Evolutionary conservation across 2,888 invertebrate species (phyloP).

Genomic region (Baronia brevicornis): DNA sequence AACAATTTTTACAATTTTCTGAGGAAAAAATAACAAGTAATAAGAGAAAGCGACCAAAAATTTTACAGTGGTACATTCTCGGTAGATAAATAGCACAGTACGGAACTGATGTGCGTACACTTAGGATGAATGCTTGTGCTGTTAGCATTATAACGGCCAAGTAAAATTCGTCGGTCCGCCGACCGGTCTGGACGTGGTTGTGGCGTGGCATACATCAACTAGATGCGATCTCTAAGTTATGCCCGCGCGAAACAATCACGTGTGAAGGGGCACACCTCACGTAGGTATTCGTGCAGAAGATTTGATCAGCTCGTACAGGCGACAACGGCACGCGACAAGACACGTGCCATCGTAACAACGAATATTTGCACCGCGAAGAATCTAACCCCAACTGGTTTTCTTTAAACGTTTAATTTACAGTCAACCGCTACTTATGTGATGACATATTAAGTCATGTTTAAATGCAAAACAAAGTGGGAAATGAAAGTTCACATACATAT

Average conservation of each 20-base stretch:
- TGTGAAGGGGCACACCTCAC: conserved; percentile 69
- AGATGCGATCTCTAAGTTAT: conserved; percentile 57
- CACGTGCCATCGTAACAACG: conserved; percentile 29
- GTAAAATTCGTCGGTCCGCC: conserved; percentile 31
- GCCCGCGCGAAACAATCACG: conserved; percentile 56
- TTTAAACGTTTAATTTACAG: conserved; percentile 21
- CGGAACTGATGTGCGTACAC: too few species aligned
- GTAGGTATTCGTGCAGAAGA: conserved; percentile 61
- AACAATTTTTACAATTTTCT: too few species aligned
- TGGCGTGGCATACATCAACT: conserved; percentile 47
- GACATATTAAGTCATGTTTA: conserved; percentile 12
- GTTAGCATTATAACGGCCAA: conserved; percentile 18
- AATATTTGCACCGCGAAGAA: conserved; percentile 28
- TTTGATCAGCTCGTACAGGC: conserved; percentile 49
- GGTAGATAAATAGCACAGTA: conserved; percentile 11
- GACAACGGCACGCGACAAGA: conserved; percentile 61
- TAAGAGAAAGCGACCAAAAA: too few species aligned
- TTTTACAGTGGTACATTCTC: too few species aligned
- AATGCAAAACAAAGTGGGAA: too few species aligned
- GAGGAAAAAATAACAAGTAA: too few species aligned
- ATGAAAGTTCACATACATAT: too few species aligned
- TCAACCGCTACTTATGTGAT: conserved; percentile 18
- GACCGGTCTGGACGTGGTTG: conserved; percentile 27
- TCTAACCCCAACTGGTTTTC: conserved; percentile 18
- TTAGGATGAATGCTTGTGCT: conserved; percentile 1